Evolutionary conservation across 2,797 vertebrate genomes (phyloP).

Genomic region (Enoplosus armatus): DNA sequence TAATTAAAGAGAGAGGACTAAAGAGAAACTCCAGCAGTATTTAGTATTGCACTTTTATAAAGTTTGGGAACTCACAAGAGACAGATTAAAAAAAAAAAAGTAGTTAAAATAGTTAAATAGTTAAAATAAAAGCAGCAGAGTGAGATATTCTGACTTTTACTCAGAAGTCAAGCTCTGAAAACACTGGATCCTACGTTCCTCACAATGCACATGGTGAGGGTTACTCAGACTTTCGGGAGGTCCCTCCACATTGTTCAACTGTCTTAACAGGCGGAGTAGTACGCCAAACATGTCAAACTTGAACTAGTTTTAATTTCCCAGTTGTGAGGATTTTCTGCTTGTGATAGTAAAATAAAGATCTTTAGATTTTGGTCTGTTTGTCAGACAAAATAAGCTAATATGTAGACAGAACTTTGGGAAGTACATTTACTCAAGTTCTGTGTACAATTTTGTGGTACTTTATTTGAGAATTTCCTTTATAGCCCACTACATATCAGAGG

Average conservation of each 20-base stretch:
- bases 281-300: not conserved
- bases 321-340: not conserved
- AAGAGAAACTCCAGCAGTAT: not conserved
- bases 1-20: too few species aligned
- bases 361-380: not conserved
- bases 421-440: not conserved
- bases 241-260: not conserved
- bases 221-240: not conserved
- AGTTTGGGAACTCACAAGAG: not conserved
- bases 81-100: not conserved
- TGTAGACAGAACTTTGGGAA: too few species aligned
- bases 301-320: too few species aligned
- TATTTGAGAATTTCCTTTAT: not conserved
- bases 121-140: not conserved
- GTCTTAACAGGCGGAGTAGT: not conserved
- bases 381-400: too few species aligned
- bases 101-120: too few species aligned
- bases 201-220: slow-evolving; percentile 14
- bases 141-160: not conserved
- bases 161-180: not conserved
- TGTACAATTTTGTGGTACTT: not conserved
- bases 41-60: not conserved
- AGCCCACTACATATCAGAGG: not conserved
- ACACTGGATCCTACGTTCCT: not conserved
- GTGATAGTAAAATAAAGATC: not conserved